These are phyloP conservation scores for Desmophyllum pertusum DNA, from an alignment of 92 coral and sea anemone genomes.

Conservation along the genomic window DNA sequence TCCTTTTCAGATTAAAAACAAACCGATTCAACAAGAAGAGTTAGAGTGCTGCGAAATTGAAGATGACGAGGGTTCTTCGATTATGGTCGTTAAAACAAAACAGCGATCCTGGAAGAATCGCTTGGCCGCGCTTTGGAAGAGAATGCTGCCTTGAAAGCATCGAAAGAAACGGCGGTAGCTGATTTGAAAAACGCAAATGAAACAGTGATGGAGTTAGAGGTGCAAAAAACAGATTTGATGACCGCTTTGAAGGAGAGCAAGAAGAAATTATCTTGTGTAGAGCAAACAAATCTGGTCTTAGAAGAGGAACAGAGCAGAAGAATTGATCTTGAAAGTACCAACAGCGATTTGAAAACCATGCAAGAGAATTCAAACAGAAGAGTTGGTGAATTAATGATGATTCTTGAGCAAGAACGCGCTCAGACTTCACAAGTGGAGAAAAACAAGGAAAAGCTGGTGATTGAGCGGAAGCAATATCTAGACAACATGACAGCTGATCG, in stretches of 20 bases:
- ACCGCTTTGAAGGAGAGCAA: slow-evolving; percentile 39
- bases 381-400: slow-evolving; percentile 66
- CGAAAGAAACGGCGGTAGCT: slow-evolving; percentile 73
- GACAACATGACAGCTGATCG: slow-evolving; percentile 73
- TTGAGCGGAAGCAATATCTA: slow-evolving; percentile 71
- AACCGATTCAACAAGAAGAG: slow-evolving; percentile 66
- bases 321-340: slow-evolving; percentile 64
- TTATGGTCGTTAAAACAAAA: slow-evolving; percentile 90
- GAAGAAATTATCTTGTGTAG: slow-evolving; percentile 58
- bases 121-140: slow-evolving; percentile 90
- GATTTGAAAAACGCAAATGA: slow-evolving; percentile 68
- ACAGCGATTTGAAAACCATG: slow-evolving; percentile 45
- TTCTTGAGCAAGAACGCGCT: slow-evolving; percentile 65
- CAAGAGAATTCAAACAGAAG: slow-evolving; percentile 64
- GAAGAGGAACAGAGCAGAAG: slow-evolving; percentile 50
- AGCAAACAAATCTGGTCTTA: slow-evolving; percentile 54
- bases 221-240: slow-evolving; percentile 65
- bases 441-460: slow-evolving; percentile 72
- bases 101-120: slow-evolving; percentile 90
- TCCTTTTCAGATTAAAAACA: slow-evolving; percentile 94
- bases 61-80: slow-evolving; percentile 80
- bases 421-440: slow-evolving; percentile 74
- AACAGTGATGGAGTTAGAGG: slow-evolving; percentile 63
- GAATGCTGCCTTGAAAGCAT: slow-evolving; percentile 73
- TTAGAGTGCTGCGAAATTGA: slow-evolving; percentile 91